Evolutionary conservation across 2,888 invertebrate genomes (phyloP).

Genomic region (Ligdia adustata): DNA sequence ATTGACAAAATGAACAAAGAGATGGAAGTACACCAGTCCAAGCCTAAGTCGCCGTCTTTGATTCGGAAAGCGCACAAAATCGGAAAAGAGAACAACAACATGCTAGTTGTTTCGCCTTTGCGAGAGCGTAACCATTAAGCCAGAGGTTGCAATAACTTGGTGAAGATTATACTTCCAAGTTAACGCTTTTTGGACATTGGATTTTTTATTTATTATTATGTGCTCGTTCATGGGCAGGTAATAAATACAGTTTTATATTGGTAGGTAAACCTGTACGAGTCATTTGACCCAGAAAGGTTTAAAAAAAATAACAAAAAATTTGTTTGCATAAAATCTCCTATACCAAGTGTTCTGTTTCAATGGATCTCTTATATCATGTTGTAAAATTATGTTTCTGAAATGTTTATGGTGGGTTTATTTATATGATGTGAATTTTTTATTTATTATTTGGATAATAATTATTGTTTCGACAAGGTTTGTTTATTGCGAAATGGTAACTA

Average conservation of each 20-base stretch:
- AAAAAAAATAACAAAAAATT: no score
- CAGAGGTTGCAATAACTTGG: no score
- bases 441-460: conserved; percentile 25
- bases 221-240: no score
- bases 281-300: no score
- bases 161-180: no score
- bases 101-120: conserved; percentile 70
- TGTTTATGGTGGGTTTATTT: conserved; percentile 19
- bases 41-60: conserved; percentile 71
- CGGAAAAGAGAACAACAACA: conserved; percentile 76
- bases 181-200: no score
- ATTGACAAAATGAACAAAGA: conserved; percentile 76
- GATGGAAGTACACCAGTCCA: conserved; percentile 57
- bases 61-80: conserved; percentile 67
- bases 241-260: no score
- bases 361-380: conserved; percentile 30
- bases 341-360: conserved; percentile 17
- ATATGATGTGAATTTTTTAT: conserved; percentile 8
- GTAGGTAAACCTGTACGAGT: no score
- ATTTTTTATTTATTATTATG: no score
- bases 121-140: conserved; percentile 70
- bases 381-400: conserved; percentile 26
- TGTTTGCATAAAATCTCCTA: no score
- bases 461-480: conserved; percentile 22
- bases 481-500: conserved; percentile 18